Conservation (phyloP, 2,888 invertebrate genomes). For the Eulithis testata region DNA sequence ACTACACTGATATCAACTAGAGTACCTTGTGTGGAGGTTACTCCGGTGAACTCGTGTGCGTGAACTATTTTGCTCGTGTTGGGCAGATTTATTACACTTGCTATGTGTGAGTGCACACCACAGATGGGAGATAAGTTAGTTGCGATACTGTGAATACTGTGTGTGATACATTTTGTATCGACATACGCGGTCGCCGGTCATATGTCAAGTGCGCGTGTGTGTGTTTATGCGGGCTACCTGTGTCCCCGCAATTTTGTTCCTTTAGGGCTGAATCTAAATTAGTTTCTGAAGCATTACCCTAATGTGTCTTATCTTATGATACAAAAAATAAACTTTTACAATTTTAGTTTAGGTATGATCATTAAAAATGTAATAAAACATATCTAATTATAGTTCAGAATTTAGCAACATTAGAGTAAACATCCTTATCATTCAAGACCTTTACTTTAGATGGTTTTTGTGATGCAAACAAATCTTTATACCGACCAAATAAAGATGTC, state of each 20-base stretch:
- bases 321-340: background rate
- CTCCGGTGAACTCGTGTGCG: slow-evolving; percentile 68
- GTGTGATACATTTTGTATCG: slow-evolving; percentile 69
- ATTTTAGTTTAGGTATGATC: background rate
- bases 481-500: slow-evolving; percentile 34
- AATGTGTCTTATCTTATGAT: slow-evolving; percentile 45
- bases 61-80: slow-evolving; percentile 79
- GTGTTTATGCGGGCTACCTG: slow-evolving; percentile 64
- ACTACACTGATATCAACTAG: slow-evolving; percentile 73
- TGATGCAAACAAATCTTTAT: slow-evolving; percentile 38
- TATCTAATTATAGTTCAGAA: slow-evolving; percentile 29
- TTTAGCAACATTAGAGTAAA: slow-evolving; percentile 41
- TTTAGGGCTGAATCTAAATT: slow-evolving; percentile 72
- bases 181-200: slow-evolving; percentile 77
- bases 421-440: slow-evolving; percentile 45
- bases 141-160: slow-evolving; percentile 47
- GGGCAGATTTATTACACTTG: slow-evolving; percentile 71
- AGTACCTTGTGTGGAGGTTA: slow-evolving; percentile 77
- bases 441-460: slow-evolving; percentile 34
- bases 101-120: slow-evolving; percentile 61
- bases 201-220: slow-evolving; percentile 74
- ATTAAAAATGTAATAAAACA: background rate
- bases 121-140: slow-evolving; percentile 43
- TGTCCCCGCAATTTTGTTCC: slow-evolving; percentile 76
- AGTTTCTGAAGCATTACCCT: slow-evolving; percentile 60